These are phyloP conservation scores for Polyommatus icarus DNA, from an alignment of 2,888 invertebrate species.

Conservation along the genomic window DNA sequence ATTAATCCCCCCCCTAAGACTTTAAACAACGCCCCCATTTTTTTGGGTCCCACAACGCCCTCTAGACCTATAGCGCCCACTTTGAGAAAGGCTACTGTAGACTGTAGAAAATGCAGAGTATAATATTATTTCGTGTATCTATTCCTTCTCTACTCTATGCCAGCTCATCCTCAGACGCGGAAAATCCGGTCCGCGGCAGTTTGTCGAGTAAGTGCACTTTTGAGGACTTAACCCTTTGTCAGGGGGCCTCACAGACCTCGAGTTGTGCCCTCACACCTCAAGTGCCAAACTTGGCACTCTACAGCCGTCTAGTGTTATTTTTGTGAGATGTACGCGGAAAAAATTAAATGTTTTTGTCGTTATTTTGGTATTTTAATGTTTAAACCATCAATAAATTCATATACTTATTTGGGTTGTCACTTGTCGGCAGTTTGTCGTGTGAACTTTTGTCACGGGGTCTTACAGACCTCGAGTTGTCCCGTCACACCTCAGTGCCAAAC, in stretches of 20 bases:
- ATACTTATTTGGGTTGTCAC: no score
- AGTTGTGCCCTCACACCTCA: slow-evolving; percentile 14
- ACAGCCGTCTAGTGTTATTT: background rate
- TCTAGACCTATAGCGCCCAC: no score
- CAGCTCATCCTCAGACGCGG: slow-evolving; percentile 37
- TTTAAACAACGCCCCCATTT: no score
- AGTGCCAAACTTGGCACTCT: slow-evolving; percentile 24
- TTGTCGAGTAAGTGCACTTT: slow-evolving; percentile 33
- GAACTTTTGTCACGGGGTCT: slow-evolving; percentile 1
- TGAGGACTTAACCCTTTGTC: slow-evolving; percentile 20
- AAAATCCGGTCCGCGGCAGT: slow-evolving; percentile 40
- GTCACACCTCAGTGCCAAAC: slow-evolving; percentile 12
- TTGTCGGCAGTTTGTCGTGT: slow-evolving; percentile 36
- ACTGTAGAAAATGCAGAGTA: no score
- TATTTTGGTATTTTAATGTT: no score
- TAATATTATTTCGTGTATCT: no score
- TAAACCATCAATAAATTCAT: no score
- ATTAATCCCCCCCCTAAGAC: no score
- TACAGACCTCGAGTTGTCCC: slow-evolving; percentile 11
- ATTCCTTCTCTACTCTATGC: slow-evolving; percentile 33
- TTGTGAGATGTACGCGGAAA: background rate
- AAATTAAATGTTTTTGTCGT: background rate
- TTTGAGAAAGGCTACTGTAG: no score
- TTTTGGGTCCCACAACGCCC: no score
- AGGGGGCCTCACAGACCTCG: background rate